A percentile compares a stretch with the other conserved stretches of the same genome.
phyloP scores from a whole-genome alignment of 2,113 vertebrate genomes.

The Sinosuthora webbiana region DNA sequence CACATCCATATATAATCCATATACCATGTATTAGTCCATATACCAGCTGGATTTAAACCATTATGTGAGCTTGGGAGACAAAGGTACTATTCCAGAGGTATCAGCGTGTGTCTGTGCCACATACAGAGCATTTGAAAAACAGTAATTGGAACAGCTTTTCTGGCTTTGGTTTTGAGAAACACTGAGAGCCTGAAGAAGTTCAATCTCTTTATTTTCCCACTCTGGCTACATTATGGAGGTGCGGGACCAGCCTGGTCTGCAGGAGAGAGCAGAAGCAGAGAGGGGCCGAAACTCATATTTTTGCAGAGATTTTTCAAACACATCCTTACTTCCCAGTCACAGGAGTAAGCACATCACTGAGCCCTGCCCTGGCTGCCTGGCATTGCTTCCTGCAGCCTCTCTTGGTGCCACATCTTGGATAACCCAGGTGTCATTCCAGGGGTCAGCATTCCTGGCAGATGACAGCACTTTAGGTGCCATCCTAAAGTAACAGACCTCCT shows the following conservation, averaged over 20 bases:
- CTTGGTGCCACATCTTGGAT: fast-evolving
- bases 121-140: background rate
- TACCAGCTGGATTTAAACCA: background rate
- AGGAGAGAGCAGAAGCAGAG: background rate
- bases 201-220: background rate
- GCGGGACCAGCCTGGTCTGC: background rate
- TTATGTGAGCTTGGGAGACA: background rate
- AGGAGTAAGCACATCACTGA: background rate
- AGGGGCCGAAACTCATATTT: background rate
- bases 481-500: background rate
- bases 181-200: background rate
- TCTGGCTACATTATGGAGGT: background rate
- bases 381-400: background rate
- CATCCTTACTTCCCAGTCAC: background rate
- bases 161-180: background rate
- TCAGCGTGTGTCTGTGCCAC: background rate
- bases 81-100: fast-evolving
- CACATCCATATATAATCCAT: background rate
- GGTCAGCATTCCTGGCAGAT: background rate
- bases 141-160: background rate
- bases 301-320: background rate
- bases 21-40: background rate
- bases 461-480: too few species aligned
- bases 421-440: background rate
- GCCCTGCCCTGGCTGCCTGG: background rate